phyloP scores from a whole-genome alignment of 1,140 invertebrate genomes.

The Orchestia grillus region DNA sequence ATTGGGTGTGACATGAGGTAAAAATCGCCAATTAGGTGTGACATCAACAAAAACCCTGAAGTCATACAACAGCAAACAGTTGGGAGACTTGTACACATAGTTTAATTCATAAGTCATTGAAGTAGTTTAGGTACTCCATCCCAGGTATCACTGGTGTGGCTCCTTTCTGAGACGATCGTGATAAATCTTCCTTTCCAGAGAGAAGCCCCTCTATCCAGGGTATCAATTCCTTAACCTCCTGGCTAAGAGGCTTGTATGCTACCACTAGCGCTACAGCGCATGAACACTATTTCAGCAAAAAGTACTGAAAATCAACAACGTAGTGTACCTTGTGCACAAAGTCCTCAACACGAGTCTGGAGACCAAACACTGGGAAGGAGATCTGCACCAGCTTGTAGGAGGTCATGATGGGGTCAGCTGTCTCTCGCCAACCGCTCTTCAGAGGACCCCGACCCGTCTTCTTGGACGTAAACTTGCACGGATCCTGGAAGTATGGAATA shows the following conservation, averaged over 20 bases:
- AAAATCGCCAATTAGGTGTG: background rate
- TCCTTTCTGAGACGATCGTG: too few relatives aligned
- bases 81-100: background rate
- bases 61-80: background rate
- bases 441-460: conserved; percentile 87
- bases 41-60: background rate
- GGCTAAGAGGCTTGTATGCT: too few relatives aligned
- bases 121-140: too few relatives aligned
- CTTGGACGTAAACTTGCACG: conserved; percentile 84
- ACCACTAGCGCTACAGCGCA: too few relatives aligned
- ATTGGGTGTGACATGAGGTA: too few relatives aligned
- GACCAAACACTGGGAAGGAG: conserved; percentile 92
- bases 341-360: conserved; percentile 90
- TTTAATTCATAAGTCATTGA: too few relatives aligned
- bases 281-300: background rate
- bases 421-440: conserved; percentile 84
- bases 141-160: too few relatives aligned
- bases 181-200: too few relatives aligned
- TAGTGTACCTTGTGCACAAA: conserved; percentile 84
- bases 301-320: conserved; percentile 58
- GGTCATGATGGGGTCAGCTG: conserved; percentile 88
- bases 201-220: too few relatives aligned
- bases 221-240: too few relatives aligned
- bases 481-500: conserved; percentile 73
- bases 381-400: conserved; percentile 91